phyloP scores from a whole-genome alignment of 2,797 vertebrate genomes.

The Schizothorax lantsangensis region DNA sequence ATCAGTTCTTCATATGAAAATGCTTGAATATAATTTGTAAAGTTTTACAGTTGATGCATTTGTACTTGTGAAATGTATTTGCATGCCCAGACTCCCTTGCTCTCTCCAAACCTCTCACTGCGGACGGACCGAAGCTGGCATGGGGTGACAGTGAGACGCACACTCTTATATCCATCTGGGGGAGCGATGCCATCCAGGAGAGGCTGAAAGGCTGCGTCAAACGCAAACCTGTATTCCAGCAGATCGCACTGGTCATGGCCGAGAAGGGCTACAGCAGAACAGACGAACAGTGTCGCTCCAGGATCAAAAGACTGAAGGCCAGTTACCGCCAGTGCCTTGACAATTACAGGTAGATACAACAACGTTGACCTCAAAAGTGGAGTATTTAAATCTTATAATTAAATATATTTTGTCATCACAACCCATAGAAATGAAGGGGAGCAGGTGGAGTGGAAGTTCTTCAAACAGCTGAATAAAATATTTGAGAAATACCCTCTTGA shows the following conservation, averaged over 20 bases:
- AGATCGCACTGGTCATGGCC: conserved; percentile 73
- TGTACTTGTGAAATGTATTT: neutral
- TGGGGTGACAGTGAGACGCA: conserved; percentile 76
- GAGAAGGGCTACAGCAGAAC: conserved; percentile 74
- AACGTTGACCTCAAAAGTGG: neutral
- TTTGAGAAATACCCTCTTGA: conserved; percentile 71
- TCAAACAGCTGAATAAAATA: conserved; percentile 72
- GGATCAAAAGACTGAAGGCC: conserved; percentile 77
- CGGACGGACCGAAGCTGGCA: conserved; percentile 70
- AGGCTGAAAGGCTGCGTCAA: conserved; percentile 73
- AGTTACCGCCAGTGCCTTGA: conserved; percentile 75
- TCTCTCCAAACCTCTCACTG: conserved; percentile 57
- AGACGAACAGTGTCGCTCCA: conserved; percentile 77
- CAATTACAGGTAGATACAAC: conserved; percentile 69
- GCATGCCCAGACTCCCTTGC: conserved; percentile 35
- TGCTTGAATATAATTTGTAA: neutral
- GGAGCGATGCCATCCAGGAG: conserved; percentile 73
- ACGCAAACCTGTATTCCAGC: conserved; percentile 75
- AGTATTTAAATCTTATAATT: neutral
- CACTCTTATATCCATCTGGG: conserved; percentile 76
- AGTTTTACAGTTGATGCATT: neutral
- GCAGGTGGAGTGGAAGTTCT: conserved; percentile 77
- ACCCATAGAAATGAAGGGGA: conserved; percentile 68
- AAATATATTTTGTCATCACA: conserved; percentile 28
- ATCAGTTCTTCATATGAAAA: neutral